A percentile compares a stretch with the other conserved stretches of the same genome.
phyloP scores from a whole-genome alignment of 1,140 invertebrate species.

The Apis laboriosa region DNA sequence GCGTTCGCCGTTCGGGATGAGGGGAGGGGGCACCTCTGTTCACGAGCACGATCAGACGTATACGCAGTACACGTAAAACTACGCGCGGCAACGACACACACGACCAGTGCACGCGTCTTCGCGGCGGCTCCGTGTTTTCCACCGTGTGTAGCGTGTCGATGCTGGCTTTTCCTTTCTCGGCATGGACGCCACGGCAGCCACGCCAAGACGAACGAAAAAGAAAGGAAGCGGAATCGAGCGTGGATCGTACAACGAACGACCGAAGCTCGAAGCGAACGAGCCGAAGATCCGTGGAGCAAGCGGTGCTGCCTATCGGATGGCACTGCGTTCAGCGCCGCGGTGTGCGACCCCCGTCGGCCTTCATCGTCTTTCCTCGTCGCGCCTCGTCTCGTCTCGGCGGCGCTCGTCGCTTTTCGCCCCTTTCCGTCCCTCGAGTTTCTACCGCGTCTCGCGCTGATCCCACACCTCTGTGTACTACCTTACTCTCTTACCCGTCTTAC shows the following conservation, averaged over 20 bases:
- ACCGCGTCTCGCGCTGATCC: constrained; percentile 20
- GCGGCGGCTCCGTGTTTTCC: constrained; percentile 57
- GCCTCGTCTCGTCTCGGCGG: constrained; percentile 64
- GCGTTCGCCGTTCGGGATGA: constrained; percentile 57
- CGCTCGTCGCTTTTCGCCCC: constrained; percentile 63
- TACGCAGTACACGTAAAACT: constrained; percentile 53
- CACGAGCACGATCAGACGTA: constrained; percentile 55
- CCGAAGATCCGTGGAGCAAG: constrained; percentile 68
- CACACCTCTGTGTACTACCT: constrained; percentile 17
- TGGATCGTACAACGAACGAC: constrained; percentile 59
- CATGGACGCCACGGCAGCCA: constrained; percentile 52
- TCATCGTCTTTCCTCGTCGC: constrained; percentile 69
- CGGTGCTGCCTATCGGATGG: constrained; percentile 75
- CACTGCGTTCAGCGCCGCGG: constrained; percentile 74
- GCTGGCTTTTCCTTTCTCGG: constrained; percentile 48
- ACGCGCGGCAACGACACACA: constrained; percentile 58
- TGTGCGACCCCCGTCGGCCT: constrained; percentile 68
- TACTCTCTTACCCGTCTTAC: background rate
- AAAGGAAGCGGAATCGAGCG: constrained; percentile 41
- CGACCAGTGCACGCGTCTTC: constrained; percentile 53
- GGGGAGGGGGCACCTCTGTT: constrained; percentile 57
- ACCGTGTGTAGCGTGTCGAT: constrained; percentile 37
- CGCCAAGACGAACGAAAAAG: constrained; percentile 46
- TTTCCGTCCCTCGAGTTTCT: constrained; percentile 52
- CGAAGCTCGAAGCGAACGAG: constrained; percentile 57